phyloP scores from a whole-genome alignment of 1,140 invertebrate genomes.

The Chrysopa pallens region DNA sequence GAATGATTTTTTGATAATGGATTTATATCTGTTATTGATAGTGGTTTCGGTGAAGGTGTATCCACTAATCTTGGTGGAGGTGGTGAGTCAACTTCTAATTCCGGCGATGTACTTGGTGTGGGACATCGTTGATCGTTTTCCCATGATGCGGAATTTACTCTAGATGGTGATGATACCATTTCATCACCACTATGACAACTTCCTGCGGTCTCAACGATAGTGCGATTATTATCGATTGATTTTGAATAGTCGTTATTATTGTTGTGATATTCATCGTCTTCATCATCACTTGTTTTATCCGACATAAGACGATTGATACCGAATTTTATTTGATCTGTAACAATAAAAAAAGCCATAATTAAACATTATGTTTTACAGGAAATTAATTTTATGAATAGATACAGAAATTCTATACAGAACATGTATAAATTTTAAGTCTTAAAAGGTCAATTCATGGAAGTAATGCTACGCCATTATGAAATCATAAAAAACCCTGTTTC shows the following conservation, averaged over 20 bases:
- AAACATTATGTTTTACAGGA: too few relatives aligned
- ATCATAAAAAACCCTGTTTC: too few relatives aligned
- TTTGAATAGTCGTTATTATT: constrained; percentile 17
- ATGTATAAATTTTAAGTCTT: too few relatives aligned
- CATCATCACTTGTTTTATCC: constrained; percentile 35
- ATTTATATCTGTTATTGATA: constrained; percentile 24
- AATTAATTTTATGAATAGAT: too few relatives aligned
- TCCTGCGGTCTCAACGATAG: constrained; percentile 6
- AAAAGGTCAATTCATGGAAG: too few relatives aligned
- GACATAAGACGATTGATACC: constrained; percentile 48
- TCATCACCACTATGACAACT: constrained; percentile 12
- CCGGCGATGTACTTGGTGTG: constrained; percentile 33
- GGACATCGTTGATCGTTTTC: constrained; percentile 26
- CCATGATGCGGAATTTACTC: constrained; percentile 11
- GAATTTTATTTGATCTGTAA: constrained; percentile 52
- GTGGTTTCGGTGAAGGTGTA: constrained; percentile 27
- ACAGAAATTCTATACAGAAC: too few relatives aligned
- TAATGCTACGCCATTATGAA: too few relatives aligned
- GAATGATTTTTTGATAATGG: constrained; percentile 19
- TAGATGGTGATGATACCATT: constrained; percentile 12
- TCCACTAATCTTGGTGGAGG: constrained; percentile 26
- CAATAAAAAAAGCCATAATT: constrained; percentile 10
- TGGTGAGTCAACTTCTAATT: constrained; percentile 50
- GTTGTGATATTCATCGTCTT: constrained; percentile 19
- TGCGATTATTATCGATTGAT: constrained; percentile 9